These are phyloP conservation scores for Serrognathus titanus DNA, from an alignment of 2,888 invertebrate species.

Conservation along the genomic window DNA sequence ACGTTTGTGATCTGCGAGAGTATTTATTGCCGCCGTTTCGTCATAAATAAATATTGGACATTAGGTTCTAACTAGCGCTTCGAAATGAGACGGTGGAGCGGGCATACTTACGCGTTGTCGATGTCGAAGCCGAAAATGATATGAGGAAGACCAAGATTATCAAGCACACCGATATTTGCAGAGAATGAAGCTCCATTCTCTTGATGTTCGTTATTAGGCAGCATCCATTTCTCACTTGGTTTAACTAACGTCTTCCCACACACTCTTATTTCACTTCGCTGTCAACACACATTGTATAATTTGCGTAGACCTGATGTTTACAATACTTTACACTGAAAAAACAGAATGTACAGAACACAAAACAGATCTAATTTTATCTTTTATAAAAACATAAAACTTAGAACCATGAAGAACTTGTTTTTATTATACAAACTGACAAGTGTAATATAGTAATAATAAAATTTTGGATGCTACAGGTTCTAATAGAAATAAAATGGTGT, in stretches of 20 bases:
- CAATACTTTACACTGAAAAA: no score
- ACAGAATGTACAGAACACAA: no score
- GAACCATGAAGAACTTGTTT: no score
- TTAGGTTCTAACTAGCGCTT: no score
- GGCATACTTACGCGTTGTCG: slow-evolving; percentile 17
- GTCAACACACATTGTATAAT: not conserved
- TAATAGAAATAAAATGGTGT: no score
- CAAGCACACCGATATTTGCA: slow-evolving; percentile 22
- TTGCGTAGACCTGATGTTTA: no score
- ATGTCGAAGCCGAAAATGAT: slow-evolving; percentile 14
- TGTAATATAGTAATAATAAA: no score
- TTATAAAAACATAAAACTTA: no score
- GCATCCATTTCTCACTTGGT: slow-evolving; percentile 9
- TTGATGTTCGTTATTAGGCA: slow-evolving; percentile 9
- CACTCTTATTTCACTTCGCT: slow-evolving; percentile 7
- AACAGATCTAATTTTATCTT: no score
- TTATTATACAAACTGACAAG: no score
- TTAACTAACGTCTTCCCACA: slow-evolving; percentile 7
- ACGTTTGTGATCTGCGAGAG: slow-evolving; percentile 5
- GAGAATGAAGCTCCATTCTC: slow-evolving; percentile 23
- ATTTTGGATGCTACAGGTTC: no score
- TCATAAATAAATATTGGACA: slow-evolving; percentile 15
- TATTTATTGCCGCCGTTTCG: slow-evolving; percentile 9
- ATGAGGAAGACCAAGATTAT: slow-evolving; percentile 21
- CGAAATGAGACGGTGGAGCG: not conserved